phyloP scores from a whole-genome alignment of 2,797 vertebrate species.

The Pangasius krempfi region DNA sequence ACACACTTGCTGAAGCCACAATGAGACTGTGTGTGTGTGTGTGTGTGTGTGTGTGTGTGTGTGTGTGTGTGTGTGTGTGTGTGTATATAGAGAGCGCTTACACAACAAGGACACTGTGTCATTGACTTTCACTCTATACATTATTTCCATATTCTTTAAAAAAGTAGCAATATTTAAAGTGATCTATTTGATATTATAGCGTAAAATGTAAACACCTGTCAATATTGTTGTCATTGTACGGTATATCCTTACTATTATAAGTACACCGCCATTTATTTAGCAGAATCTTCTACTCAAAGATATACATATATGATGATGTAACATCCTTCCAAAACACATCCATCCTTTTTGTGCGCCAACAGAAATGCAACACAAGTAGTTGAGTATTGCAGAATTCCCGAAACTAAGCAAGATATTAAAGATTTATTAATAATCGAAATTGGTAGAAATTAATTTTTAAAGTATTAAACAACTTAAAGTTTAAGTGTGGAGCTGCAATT shows the following conservation, averaged over 20 bases:
- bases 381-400: background rate
- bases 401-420: too few relatives aligned
- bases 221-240: background rate
- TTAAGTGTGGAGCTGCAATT: background rate
- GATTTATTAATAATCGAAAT: background rate
- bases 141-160: background rate
- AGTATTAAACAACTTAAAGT: too few relatives aligned
- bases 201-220: background rate
- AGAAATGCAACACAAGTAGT: background rate
- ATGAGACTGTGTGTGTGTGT: background rate
- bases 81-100: background rate
- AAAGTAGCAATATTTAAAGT: background rate
- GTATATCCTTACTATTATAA: too few relatives aligned
- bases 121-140: background rate
- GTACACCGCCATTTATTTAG: background rate
- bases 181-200: background rate
- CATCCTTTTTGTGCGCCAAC: background rate
- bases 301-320: background rate
- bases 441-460: background rate
- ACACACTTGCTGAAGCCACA: background rate
- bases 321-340: background rate
- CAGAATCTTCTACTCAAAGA: background rate
- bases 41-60: too few relatives aligned
- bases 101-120: slow-evolving; percentile 18
- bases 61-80: too few relatives aligned